Evolutionary conservation across 2,797 vertebrate genomes (phyloP), one percentile per base, ranked within the genome.

Genomic region (Macropodus opercularis): DNA sequence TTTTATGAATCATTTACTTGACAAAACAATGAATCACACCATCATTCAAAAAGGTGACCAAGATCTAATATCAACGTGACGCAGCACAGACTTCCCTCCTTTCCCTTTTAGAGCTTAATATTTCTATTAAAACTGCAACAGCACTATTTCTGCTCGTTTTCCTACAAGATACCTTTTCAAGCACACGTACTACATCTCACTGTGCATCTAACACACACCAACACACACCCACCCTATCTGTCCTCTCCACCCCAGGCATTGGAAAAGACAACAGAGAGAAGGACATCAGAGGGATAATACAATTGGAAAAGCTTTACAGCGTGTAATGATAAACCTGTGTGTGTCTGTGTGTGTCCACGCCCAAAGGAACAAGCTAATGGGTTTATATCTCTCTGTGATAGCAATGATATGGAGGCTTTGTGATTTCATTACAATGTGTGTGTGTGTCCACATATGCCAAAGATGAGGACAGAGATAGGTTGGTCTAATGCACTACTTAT

Each of bases 351-450:
- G 81, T 61, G 70, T 83, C 60, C 76, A 73, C 69, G 89, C 92
- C 93, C 94, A 87, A 89, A 95, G 95, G 95, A 91, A 92, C 88
- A 92, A 83, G 89, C 89, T 95, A 98, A 96, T 95, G 87, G 82
- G 91, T 95, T 98, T 97, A 95, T 91, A 90, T 91, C 90, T 95
- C 88, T 94, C 92, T 94, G 95, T 93, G 95, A 97, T 96, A 94
- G 89, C 93, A 83, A 93, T 94, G 96, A 96, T 95, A 95, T 93
- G 86, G 90, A 90, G 90, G 93, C 93, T 91, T 93, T 89, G 92
- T 95, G 95, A 97, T 96, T 96, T 95, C 94, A 98, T 97, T 96
- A 91, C 46, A 52, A 58, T n/a, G 61, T 43, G 66, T 69, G 59
- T 75, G 83, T 81, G 82, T 80, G 79, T 79, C 58, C 78, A 82